Evolutionary conservation across 2,888 invertebrate genomes (phyloP).

Genomic region (Chrysomela aeneicollis): DNA sequence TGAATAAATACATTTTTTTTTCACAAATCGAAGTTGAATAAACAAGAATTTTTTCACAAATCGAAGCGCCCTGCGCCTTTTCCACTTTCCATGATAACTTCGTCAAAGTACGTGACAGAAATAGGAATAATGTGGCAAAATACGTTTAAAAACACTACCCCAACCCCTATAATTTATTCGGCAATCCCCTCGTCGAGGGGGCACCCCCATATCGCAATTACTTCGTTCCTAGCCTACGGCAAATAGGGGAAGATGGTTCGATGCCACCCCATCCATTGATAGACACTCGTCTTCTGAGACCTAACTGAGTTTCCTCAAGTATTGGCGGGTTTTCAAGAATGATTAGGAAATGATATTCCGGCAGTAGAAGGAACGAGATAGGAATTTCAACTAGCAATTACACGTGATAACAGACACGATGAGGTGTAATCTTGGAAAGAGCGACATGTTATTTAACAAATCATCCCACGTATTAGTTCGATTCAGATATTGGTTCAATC

Average conservation of each 20-base stretch:
- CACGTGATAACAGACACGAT: no score
- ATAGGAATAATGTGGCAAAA: slow-evolving; percentile 34
- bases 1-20: no score
- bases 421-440: no score
- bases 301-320: slow-evolving; percentile 21
- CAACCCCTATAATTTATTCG: slow-evolving; percentile 44
- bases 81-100: slow-evolving; percentile 27
- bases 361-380: background rate
- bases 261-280: slow-evolving; percentile 26
- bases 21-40: no score
- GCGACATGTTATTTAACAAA: no score
- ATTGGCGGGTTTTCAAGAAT: slow-evolving; percentile 15
- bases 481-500: no score
- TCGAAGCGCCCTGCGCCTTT: background rate
- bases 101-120: slow-evolving; percentile 38
- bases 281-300: slow-evolving; percentile 16
- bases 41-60: no score
- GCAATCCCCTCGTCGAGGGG: slow-evolving; percentile 31
- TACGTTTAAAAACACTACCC: slow-evolving; percentile 34
- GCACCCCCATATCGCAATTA: slow-evolving; percentile 44
- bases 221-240: slow-evolving; percentile 42
- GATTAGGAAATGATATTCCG: slow-evolving; percentile 18
- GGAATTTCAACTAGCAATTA: background rate
- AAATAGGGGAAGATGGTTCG: slow-evolving; percentile 40
- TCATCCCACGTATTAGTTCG: no score